Base-by-base conservation (phyloP, 2,888 invertebrate genomes). In the Pollenia griseotomentosa region DNA sequence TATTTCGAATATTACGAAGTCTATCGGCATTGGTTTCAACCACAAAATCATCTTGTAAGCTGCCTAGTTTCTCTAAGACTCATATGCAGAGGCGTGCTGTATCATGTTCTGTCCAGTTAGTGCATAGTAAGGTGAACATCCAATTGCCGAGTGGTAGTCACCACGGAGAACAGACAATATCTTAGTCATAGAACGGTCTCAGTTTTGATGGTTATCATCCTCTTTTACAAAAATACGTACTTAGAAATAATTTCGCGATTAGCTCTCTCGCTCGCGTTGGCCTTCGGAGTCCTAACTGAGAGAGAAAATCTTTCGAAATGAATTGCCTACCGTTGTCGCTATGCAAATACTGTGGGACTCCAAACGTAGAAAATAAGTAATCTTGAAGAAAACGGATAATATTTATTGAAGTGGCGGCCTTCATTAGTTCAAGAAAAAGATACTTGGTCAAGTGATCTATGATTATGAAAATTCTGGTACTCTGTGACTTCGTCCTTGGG, bases 201-300 rank as follows among this genome's bases (percentile, higher is more conserved):
- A n/a, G n/a, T n/a, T n/a, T n/a, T n/a, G n/a, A n/a, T n/a, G n/a
- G n/a, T n/a, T n/a, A n/a, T n/a, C n/a, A 81, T n/a, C n/a, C n/a
- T n/a, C n/a, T n/a, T n/a, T n/a, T n/a, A n/a, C n/a, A n/a, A n/a
- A n/a, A n/a, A n/a, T n/a, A n/a, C n/a, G n/a, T n/a, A n/a, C n/a
- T n/a, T n/a, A n/a, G n/a, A n/a, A n/a, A 84, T 65, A 6, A 83
- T 82, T 78, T 82, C 78, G 33, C 84, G 19, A 66, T 88, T 85
- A 11, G 66, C 85, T 23, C 85, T 48, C 51, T 88, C 87, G 0
- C 74, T 68, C 3, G 82, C 82, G 42, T 85, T 87, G 3, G 84
- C 83, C 53, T 88, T 80, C 2, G 88, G 88, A n/a, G 79, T n/a
- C n/a, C 87, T 65, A 73, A 73, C 1, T 14, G 42, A n/a, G n/a